Conservation (phyloP, 2,113 vertebrate species). For the Illadopsis cleaveri region DNA sequence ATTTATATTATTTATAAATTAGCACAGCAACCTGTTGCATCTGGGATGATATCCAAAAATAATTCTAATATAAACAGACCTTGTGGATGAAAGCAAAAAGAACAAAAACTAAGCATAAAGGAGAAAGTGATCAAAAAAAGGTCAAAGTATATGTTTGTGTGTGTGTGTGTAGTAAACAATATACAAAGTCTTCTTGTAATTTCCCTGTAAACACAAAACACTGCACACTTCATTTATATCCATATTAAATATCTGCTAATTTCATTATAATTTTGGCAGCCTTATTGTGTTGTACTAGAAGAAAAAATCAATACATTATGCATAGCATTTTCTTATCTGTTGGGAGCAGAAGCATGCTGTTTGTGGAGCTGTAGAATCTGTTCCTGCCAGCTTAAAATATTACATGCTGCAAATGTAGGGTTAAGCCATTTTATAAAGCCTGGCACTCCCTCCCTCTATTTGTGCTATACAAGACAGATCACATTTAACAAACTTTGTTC, state of each 20-base stretch:
- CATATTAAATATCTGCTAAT: neutral
- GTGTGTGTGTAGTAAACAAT: neutral
- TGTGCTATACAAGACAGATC: neutral
- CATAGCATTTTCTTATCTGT: slow-evolving; percentile 17
- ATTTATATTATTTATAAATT: slow-evolving; percentile 46
- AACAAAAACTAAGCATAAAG: neutral
- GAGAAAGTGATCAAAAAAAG: neutral
- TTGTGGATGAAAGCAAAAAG: neutral
- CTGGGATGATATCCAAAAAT: neutral
- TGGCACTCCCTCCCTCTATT: neutral
- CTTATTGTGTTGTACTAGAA: neutral
- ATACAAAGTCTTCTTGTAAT: neutral
- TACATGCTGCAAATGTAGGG: neutral
- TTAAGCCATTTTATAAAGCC: neutral
- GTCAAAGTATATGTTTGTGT: neutral
- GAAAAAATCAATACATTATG: neutral
- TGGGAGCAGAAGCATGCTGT: neutral
- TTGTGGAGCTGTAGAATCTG: neutral
- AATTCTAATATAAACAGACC: neutral
- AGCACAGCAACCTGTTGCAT: neutral
- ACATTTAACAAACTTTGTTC: neutral
- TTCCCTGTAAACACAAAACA: neutral
- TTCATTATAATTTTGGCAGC: neutral
- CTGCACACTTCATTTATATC: neutral
- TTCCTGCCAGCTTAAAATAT: neutral